phyloP scores from a whole-genome alignment of 2,113 vertebrate species.

The Sphaerodactylus townsendi region DNA sequence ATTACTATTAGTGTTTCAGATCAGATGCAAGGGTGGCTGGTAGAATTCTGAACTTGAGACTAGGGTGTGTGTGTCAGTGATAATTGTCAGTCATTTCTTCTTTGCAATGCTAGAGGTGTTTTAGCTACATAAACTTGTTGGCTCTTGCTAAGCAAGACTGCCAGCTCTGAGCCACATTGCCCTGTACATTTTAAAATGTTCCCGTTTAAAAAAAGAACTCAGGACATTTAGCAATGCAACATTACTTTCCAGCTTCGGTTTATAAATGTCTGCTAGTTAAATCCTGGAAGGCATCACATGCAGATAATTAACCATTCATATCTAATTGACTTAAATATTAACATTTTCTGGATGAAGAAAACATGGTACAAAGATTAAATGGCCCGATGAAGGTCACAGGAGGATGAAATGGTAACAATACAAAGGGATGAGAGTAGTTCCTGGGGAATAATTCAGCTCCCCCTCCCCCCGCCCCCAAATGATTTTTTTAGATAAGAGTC shows the following conservation, averaged over 20 bases:
- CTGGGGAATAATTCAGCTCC: background rate
- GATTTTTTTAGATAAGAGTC: background rate
- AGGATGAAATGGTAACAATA: slow-evolving; percentile 18
- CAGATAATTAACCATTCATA: slow-evolving; percentile 55
- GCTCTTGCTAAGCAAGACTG: slow-evolving; percentile 4
- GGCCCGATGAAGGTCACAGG: slow-evolving; percentile 50
- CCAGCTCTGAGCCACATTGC: background rate
- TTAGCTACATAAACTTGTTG: slow-evolving; percentile 35
- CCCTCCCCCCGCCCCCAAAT: too few species aligned
- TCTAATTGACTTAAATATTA: slow-evolving; percentile 50
- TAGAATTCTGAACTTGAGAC: slow-evolving; percentile 57
- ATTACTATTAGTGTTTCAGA: slow-evolving; percentile 56
- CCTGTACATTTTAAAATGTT: slow-evolving; percentile 30
- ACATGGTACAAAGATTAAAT: slow-evolving; percentile 53
- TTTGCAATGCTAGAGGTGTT: slow-evolving; percentile 36
- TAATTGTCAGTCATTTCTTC: slow-evolving; percentile 43
- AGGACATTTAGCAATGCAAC: slow-evolving; percentile 1
- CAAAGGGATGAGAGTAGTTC: slow-evolving; percentile 17
- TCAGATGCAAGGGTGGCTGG: slow-evolving; percentile 39
- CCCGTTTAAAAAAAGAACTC: background rate
- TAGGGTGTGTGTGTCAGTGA: slow-evolving; percentile 59
- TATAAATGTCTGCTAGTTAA: slow-evolving; percentile 40
- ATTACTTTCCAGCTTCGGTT: slow-evolving; percentile 31
- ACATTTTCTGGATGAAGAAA: slow-evolving; percentile 49
- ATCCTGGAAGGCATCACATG: slow-evolving; percentile 37